Conservation (phyloP, 2,113 vertebrate genomes). For the Nothoprocta perdicaria region DNA sequence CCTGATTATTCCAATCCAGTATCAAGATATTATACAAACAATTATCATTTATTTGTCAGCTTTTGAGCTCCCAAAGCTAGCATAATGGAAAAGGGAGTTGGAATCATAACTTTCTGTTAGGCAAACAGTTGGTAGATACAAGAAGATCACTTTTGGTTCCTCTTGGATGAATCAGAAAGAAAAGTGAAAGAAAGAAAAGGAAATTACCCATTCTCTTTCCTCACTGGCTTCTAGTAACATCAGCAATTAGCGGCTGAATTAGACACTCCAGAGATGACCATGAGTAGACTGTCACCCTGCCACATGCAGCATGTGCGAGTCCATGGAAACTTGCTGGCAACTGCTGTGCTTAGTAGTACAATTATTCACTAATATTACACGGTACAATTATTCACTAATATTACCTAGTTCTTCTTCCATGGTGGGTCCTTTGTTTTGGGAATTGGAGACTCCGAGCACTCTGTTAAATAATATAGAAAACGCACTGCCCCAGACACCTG, state of each 20-base stretch:
- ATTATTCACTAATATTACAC: constrained; percentile 73
- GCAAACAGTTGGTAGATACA: neutral
- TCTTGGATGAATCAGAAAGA: neutral
- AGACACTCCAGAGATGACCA: neutral
- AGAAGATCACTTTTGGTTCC: neutral
- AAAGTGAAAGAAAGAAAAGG: neutral
- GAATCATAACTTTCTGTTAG: neutral
- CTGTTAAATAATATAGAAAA: constrained; percentile 98
- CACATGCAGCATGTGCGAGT: neutral
- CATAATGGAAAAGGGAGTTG: neutral
- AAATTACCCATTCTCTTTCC: neutral
- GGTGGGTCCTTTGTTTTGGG: constrained; percentile 84
- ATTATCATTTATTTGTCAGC: neutral
- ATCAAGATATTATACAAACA: neutral
- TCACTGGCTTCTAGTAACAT: neutral
- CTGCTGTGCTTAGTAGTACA: neutral
- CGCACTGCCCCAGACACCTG: constrained; percentile 97
- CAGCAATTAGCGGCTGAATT: neutral
- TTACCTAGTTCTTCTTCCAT: constrained; percentile 99
- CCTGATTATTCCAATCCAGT: neutral
- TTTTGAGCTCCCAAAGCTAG: neutral
- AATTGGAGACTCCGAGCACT: constrained; percentile 88
- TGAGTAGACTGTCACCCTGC: neutral
- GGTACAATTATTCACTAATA: neutral
- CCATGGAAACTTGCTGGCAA: neutral